These are phyloP conservation scores for Protula sp. DNA, from an alignment of 2,888 invertebrate genomes.

Conservation along the genomic window DNA sequence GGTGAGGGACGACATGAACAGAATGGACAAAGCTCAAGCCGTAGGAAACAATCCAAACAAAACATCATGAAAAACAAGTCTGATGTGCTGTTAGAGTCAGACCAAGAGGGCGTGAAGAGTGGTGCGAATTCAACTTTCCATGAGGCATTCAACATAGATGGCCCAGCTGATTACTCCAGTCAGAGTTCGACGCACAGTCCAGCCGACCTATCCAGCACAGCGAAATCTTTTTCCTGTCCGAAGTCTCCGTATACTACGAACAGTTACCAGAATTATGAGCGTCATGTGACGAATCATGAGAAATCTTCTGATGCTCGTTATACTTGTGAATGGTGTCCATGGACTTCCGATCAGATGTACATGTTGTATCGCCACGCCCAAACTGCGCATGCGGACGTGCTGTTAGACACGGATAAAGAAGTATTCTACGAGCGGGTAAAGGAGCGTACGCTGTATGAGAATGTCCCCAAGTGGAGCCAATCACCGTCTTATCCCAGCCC, in stretches of 20 bases:
- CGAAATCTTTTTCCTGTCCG: too few species aligned
- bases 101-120: too few species aligned
- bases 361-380: conserved; percentile 40
- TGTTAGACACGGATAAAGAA: conserved; percentile 34
- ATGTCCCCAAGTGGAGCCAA: background rate
- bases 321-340: conserved; percentile 44
- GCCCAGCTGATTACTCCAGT: too few species aligned
- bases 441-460: background rate
- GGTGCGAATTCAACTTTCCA: too few species aligned
- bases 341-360: conserved; percentile 39
- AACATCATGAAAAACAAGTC: too few species aligned
- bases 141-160: too few species aligned
- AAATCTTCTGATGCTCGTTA: conserved; percentile 18
- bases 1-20: too few species aligned
- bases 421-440: conserved; percentile 3
- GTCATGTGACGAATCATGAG: conserved; percentile 2
- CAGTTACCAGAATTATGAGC: conserved; percentile 4
- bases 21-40: too few species aligned
- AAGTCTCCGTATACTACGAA: conserved; percentile 13
- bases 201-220: too few species aligned
- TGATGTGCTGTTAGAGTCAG: too few species aligned
- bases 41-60: conserved; percentile 21
- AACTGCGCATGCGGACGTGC: conserved; percentile 34
- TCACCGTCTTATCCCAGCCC: background rate
- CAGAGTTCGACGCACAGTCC: too few species aligned